phyloP scores from a whole-genome alignment of 2,113 vertebrate genomes.

The Neodon shergylaensis region DNA sequence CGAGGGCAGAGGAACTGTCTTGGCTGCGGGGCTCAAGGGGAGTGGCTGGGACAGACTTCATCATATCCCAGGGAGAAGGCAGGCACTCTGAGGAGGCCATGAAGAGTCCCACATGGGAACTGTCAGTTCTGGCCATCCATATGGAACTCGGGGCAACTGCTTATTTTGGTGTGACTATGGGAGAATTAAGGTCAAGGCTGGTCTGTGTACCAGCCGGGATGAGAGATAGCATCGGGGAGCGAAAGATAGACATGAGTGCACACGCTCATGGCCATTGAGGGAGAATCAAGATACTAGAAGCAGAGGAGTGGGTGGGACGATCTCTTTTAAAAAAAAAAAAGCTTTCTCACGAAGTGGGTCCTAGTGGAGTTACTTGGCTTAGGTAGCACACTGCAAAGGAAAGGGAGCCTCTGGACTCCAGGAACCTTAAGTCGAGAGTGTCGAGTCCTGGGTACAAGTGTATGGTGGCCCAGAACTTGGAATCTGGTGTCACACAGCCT shows the following conservation, averaged over 20 bases:
- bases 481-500: background rate
- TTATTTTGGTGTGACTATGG: background rate
- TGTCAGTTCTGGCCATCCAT: background rate
- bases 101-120: background rate
- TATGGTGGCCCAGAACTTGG: background rate
- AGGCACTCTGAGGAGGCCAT: background rate
- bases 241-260: rapidly evolving
- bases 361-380: background rate
- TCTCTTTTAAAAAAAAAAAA: background rate
- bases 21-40: background rate
- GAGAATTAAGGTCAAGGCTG: background rate
- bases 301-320: background rate
- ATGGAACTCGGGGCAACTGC: background rate
- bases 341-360: background rate
- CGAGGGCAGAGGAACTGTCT: slow-evolving; percentile 33
- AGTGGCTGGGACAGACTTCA: background rate
- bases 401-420: background rate
- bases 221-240: background rate
- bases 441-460: background rate
- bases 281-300: background rate
- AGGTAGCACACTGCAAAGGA: background rate
- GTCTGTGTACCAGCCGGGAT: background rate
- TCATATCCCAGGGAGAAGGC: background rate
- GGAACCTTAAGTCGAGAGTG: background rate
- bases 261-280: background rate